Percentiles rank a stretch among this genome's conserved stretches.
phyloP scores from a whole-genome alignment of 92 coral and sea anemone genomes.

The Epizoanthus scotinus region DNA sequence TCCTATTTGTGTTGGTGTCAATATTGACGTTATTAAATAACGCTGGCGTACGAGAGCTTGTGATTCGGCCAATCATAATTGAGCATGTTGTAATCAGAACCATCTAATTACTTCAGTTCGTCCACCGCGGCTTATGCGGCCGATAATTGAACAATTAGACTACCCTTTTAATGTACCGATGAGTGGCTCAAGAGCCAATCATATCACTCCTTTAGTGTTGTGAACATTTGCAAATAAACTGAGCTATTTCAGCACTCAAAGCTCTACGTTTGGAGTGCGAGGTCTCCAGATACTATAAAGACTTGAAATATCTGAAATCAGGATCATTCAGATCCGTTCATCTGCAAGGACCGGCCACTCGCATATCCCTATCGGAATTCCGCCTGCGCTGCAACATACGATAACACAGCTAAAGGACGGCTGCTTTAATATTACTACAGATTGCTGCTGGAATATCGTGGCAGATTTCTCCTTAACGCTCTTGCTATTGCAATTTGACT shows the following conservation, averaged over 20 bases:
- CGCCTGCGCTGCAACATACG: not conserved
- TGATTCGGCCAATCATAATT: slow-evolving; percentile 32
- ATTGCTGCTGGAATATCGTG: no score
- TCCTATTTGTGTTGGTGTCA: slow-evolving; percentile 17
- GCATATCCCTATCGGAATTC: not conserved
- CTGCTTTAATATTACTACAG: no score
- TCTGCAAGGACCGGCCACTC: slow-evolving; percentile 7
- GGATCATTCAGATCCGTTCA: not conserved
- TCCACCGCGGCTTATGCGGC: slow-evolving; percentile 40
- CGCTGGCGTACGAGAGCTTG: not conserved
- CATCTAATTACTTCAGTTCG: slow-evolving; percentile 15
- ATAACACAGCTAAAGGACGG: no score
- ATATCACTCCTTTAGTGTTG: slow-evolving; percentile 12
- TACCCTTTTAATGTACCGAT: slow-evolving; percentile 38
- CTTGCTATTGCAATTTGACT: no score
- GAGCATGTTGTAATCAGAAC: slow-evolving; percentile 27
- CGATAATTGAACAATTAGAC: slow-evolving; percentile 40
- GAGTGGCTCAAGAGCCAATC: slow-evolving; percentile 27
- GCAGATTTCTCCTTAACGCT: no score
- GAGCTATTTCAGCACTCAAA: not conserved
- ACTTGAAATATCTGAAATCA: not conserved
- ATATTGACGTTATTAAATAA: slow-evolving; percentile 23
- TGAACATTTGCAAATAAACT: slow-evolving; percentile 35
- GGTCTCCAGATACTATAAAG: not conserved
- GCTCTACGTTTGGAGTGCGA: not conserved